Conservation (phyloP, 1,140 invertebrate genomes). For the Holcopasites calliopsidis region DNA sequence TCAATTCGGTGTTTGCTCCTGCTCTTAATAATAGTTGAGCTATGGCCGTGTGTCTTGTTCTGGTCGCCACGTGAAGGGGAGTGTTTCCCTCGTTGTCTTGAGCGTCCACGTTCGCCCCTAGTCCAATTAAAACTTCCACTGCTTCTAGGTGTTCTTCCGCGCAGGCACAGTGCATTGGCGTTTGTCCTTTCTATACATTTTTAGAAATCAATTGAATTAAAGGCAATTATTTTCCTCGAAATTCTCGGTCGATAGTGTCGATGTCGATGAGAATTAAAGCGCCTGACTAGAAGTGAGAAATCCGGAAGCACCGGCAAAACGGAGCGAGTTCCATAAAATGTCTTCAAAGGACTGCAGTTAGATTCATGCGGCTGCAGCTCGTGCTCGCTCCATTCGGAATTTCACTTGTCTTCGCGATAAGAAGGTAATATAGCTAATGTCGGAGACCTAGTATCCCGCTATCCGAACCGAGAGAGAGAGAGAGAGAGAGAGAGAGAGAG, state of each 20-base stretch:
- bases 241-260: not conserved
- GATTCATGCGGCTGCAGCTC: constrained; percentile 9
- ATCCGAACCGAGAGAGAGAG: constrained; percentile 29
- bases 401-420: constrained; percentile 51
- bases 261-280: too few species aligned
- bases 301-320: not conserved
- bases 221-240: not conserved
- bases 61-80: constrained; percentile 89
- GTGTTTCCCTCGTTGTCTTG: constrained; percentile 89
- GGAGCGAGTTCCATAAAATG: constrained; percentile 31
- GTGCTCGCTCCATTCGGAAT: constrained; percentile 21
- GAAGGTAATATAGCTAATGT: constrained; percentile 36
- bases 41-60: constrained; percentile 87
- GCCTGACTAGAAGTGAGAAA: not conserved
- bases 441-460: constrained; percentile 41
- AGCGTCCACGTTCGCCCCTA: constrained; percentile 81
- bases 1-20: constrained; percentile 81
- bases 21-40: constrained; percentile 85
- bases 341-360: constrained; percentile 8
- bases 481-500: not conserved
- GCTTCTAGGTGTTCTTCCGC: constrained; percentile 86
- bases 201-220: too few species aligned
- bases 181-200: constrained; percentile 81
- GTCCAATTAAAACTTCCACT: constrained; percentile 83
- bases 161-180: constrained; percentile 87